Conservation (phyloP, 2,888 invertebrate genomes). For the Tachina lurida region DNA sequence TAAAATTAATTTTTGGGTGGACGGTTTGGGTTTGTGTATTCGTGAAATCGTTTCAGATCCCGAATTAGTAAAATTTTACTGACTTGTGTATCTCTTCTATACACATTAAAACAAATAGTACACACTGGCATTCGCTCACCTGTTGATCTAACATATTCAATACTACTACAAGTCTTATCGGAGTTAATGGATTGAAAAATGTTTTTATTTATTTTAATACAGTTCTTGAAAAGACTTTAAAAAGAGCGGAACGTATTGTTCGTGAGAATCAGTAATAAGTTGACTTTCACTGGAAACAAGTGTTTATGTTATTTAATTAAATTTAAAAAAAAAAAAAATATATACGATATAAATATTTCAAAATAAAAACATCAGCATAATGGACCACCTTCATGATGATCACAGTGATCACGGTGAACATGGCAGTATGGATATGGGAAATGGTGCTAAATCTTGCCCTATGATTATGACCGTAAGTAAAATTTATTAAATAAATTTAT, state of each 20-base stretch:
- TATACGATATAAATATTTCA: not conserved
- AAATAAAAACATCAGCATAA: slow-evolving; percentile 59
- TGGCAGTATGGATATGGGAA: slow-evolving; percentile 29
- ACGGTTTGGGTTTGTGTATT: not conserved
- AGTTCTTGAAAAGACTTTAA: slow-evolving; percentile 55
- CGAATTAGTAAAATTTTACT: slow-evolving; percentile 12
- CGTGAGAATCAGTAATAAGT: slow-evolving; percentile 63
- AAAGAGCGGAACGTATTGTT: slow-evolving; percentile 54
- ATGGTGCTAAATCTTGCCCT: slow-evolving; percentile 75
- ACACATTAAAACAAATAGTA: not conserved
- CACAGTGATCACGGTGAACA: slow-evolving; percentile 66
- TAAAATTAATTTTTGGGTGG: not conserved
- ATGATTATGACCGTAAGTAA: slow-evolving; percentile 82
- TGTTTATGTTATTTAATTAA: slow-evolving; percentile 35
- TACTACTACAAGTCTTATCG: slow-evolving; percentile 53
- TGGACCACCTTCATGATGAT: slow-evolving; percentile 75
- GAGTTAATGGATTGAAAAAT: slow-evolving; percentile 48
- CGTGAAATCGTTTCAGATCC: not conserved
- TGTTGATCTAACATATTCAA: slow-evolving; percentile 19
- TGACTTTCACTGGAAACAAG: slow-evolving; percentile 63
- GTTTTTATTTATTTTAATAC: slow-evolving; percentile 13
- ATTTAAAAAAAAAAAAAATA: not conserved
- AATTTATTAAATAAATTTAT: slow-evolving; percentile 31
- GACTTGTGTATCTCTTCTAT: not conserved
- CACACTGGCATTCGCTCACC: not conserved